A percentile compares a stretch with the other conserved stretches of the same genome.
Conservation (phyloP, 2,888 invertebrate genomes). For the Pollenia labialis region DNA sequence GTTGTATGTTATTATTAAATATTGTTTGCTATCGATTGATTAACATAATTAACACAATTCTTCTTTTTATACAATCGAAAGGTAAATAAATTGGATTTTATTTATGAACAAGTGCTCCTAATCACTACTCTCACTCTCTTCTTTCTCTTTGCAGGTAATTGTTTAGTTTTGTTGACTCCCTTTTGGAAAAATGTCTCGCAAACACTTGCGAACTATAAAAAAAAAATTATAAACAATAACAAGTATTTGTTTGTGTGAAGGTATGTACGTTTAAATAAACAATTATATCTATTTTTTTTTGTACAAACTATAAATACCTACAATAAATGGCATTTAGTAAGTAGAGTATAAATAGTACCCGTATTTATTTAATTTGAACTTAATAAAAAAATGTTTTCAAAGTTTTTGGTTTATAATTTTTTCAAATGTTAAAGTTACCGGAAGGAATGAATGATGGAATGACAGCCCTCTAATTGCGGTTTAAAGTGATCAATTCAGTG, state of each 20-base stretch:
- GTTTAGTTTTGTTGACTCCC: conserved; percentile 3
- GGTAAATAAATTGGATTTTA: background rate
- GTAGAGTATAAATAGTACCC: too few relatives aligned
- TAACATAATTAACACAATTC: conserved; percentile 44
- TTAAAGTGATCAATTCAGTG: background rate
- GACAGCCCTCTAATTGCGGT: background rate
- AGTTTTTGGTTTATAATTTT: too few relatives aligned
- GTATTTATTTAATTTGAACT: too few relatives aligned
- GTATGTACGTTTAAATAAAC: conserved; percentile 12
- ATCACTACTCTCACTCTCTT: background rate
- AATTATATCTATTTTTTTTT: background rate
- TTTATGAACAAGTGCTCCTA: background rate
- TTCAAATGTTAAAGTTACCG: too few relatives aligned
- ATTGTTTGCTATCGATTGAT: conserved; percentile 12
- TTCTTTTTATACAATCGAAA: background rate
- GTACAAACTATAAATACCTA: background rate
- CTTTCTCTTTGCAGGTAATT: conserved; percentile 19
- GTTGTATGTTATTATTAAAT: background rate
- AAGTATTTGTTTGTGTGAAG: conserved; percentile 18
- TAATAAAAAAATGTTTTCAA: too few relatives aligned
- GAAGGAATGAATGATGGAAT: background rate
- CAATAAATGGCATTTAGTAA: background rate
- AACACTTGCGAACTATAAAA: conserved; percentile 14
- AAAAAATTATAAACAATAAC: conserved; percentile 13
- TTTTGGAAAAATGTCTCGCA: background rate